Base-by-base conservation (phyloP, 1,140 invertebrate genomes). In the Callitettix versicolor region DNA sequence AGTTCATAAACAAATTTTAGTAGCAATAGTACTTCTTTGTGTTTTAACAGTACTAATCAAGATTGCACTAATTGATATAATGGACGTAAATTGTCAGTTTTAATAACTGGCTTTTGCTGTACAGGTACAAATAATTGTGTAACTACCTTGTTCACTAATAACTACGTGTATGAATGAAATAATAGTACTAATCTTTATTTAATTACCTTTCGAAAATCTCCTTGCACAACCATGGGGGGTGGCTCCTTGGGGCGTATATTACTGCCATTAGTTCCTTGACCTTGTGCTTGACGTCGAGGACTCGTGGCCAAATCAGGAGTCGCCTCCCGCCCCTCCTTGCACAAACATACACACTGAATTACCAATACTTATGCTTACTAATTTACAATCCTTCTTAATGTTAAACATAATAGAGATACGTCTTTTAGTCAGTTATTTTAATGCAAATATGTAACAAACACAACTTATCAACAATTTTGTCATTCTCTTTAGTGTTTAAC, bases 201-300 rank as follows among this genome's bases (percentile, higher is more conserved):
- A 50, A 44, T 62, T 75, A 90, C 90, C 80, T 94, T 94, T 66
- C 90, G 80, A 75, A 95, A 95, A 71, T 93, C 90, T 62, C 88
- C 86, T 72, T 93, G 88, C 70, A 93, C 80, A 69, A 95, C 87
- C 81, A 93, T 91, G 64, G 88, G 88, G 64, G 85, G 81, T 20
- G 76, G 74, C 54, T 76, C 72, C 58, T 73, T 78, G 73, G 73
- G 84, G 78, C 74, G 83, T 79, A 73, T 79, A 68, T 67, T 70
- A 66, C 65, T 68, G 69, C 74, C 75, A 72, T 75, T 78, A 71
- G 73, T 75, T 75, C 74, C 55, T 48, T 53, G 58, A 49, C 49
- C 36, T 51, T 83, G 78, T 68, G 81, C 84, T 66, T 86, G 87
- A 66, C 88, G 82, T 59, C 88, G 79, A 68, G 89, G 88, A 74